These are phyloP conservation scores for Trogon surrucura DNA, from an alignment of 2,113 vertebrate genomes.

Conservation along the genomic window DNA sequence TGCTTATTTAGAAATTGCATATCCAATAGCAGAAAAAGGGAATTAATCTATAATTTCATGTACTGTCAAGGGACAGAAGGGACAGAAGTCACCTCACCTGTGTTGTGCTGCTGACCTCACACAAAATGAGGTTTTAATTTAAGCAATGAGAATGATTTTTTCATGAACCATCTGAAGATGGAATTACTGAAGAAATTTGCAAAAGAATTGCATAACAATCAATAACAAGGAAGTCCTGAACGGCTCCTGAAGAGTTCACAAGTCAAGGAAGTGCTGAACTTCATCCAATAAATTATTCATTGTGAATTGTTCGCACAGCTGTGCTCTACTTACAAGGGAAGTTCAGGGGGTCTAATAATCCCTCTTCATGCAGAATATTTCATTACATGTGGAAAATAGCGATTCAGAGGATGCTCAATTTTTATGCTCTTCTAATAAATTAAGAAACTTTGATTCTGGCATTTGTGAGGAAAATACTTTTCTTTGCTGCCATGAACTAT, in stretches of 20 bases:
- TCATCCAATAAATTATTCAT: slow-evolving; percentile 48
- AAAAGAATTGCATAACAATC: neutral
- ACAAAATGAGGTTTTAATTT: neutral
- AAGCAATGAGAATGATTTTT: neutral
- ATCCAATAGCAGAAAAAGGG: neutral
- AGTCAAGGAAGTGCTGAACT: slow-evolving; percentile 32
- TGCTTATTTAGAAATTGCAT: neutral
- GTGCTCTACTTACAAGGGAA: slow-evolving; percentile 38
- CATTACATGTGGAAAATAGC: neutral
- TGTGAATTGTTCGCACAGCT: slow-evolving; percentile 39
- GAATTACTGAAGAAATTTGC: neutral
- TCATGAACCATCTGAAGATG: neutral
- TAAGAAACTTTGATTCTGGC: slow-evolving; percentile 20
- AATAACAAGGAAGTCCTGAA: neutral
- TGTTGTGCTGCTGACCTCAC: neutral
- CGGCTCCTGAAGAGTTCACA: neutral
- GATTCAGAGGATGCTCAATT: slow-evolving; percentile 12
- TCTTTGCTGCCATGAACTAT: neutral
- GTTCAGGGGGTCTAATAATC: slow-evolving; percentile 43
- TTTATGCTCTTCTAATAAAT: slow-evolving; percentile 8
- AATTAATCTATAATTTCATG: neutral
- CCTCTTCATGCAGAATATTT: slow-evolving; percentile 39
- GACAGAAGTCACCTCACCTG: neutral
- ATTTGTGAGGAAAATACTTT: neutral
- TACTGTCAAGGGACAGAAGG: neutral